These are phyloP conservation scores for Trochalopteron elliotii DNA, from an alignment of 2,113 vertebrate species.

Conservation along the genomic window DNA sequence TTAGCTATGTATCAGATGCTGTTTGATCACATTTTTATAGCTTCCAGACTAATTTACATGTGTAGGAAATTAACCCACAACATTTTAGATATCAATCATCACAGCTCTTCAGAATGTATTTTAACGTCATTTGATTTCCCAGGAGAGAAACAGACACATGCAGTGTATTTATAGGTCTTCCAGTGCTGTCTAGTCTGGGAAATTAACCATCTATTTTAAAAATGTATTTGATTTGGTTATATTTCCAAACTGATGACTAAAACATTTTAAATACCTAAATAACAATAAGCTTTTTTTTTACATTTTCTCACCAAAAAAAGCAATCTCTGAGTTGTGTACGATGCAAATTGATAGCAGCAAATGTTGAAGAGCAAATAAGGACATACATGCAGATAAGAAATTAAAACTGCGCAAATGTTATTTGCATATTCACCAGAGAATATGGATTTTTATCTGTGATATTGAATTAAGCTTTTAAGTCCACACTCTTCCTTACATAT, in stretches of 20 bases:
- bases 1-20: neutral
- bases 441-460: neutral
- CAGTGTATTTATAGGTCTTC: slow-evolving; percentile 12
- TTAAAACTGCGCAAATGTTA: neutral
- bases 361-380: neutral
- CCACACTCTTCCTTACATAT: neutral
- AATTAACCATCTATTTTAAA: neutral
- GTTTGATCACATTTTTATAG: neutral
- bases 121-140: slow-evolving; percentile 11
- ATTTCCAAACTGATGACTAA: neutral
- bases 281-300: neutral
- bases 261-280: neutral
- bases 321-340: neutral
- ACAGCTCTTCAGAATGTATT: neutral
- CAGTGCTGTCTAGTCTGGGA: slow-evolving; percentile 2
- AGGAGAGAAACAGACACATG: neutral
- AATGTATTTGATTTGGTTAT: slow-evolving; percentile 7
- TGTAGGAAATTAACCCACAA: neutral
- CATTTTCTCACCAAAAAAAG: neutral
- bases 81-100: neutral
- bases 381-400: neutral
- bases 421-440: neutral
- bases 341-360: neutral
- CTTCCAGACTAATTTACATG: neutral
- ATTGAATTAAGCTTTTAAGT: neutral